These are phyloP conservation scores for Trachelipus rathkii DNA, from an alignment of 1,140 invertebrate genomes.

Conservation along the genomic window DNA sequence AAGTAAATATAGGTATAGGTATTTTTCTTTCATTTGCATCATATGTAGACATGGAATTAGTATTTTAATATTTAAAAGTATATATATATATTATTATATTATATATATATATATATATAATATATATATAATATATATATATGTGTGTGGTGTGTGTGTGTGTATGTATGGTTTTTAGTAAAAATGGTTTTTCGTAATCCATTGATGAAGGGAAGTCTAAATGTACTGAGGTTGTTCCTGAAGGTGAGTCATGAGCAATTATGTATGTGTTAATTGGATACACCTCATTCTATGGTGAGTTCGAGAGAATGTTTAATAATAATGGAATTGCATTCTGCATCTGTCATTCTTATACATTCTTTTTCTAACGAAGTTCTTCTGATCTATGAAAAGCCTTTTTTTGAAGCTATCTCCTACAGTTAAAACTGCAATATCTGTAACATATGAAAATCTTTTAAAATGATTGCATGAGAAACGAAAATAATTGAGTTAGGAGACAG, in stretches of 20 bases:
- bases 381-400: conserved; percentile 35
- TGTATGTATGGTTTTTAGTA: no score
- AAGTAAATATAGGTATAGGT: no score
- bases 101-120: no score
- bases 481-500: background rate
- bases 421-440: conserved; percentile 32
- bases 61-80: no score
- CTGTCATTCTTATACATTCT: conserved; percentile 65
- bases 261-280: conserved; percentile 65
- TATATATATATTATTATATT: no score
- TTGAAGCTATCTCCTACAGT: conserved; percentile 30
- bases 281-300: conserved; percentile 73
- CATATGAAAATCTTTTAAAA: conserved; percentile 30
- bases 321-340: conserved; percentile 67
- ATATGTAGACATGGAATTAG: no score
- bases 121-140: no score
- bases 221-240: conserved; percentile 66
- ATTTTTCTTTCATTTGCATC: no score
- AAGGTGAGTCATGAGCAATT: conserved; percentile 61
- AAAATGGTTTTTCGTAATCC: conserved; percentile 77
- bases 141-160: no score
- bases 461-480: conserved; percentile 39
- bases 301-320: conserved; percentile 68
- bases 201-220: conserved; percentile 64
- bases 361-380: conserved; percentile 58